These are phyloP conservation scores for Schizopygopsis malacanthus DNA, from an alignment of 2,797 vertebrate genomes.

Conservation along the genomic window DNA sequence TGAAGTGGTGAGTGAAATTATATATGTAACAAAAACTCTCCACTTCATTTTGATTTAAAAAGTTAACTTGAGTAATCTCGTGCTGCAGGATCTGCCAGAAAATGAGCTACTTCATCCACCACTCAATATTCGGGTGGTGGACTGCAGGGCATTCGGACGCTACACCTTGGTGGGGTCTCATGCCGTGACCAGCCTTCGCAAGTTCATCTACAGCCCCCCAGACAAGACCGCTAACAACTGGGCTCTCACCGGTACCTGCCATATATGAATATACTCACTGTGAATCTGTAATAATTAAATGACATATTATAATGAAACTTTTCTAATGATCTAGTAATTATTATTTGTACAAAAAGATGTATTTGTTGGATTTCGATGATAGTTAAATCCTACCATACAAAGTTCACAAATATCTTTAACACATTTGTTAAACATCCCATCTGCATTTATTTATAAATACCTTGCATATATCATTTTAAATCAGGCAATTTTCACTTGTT, in stretches of 20 bases:
- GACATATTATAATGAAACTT: too few species aligned
- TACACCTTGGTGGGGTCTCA: slow-evolving; percentile 95
- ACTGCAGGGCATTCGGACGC: slow-evolving; percentile 94
- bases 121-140: slow-evolving; percentile 92
- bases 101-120: slow-evolving; percentile 97
- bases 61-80: neutral
- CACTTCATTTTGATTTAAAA: neutral
- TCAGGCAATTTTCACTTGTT: neutral
- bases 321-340: neutral
- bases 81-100: slow-evolving; percentile 89
- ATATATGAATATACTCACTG: neutral
- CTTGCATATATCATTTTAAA: neutral
- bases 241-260: slow-evolving; percentile 81
- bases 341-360: neutral
- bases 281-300: neutral
- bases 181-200: slow-evolving; percentile 87
- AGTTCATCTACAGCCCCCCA: slow-evolving; percentile 87
- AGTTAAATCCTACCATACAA: neutral
- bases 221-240: slow-evolving; percentile 84
- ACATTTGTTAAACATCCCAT: neutral
- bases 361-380: neutral
- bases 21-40: neutral
- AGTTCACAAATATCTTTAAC: neutral
- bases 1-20: slow-evolving; percentile 89
- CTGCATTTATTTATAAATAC: neutral